phyloP scores from a whole-genome alignment of 2,888 invertebrate species.

The Campoplex nolae region DNA sequence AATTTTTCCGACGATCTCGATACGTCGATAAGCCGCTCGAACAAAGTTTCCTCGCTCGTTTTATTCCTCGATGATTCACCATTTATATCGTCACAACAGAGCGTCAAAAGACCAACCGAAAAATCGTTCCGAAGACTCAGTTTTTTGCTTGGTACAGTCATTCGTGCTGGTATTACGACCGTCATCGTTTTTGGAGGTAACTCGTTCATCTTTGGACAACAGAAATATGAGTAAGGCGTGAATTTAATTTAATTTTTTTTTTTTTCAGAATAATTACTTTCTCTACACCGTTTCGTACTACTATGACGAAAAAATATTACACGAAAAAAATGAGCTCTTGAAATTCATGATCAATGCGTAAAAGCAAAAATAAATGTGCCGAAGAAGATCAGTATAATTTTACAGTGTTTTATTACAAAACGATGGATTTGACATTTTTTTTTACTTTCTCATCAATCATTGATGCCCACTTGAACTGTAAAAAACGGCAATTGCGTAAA shows the following conservation, averaged over 20 bases:
- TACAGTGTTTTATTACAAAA: too few species aligned
- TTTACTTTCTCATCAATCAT: too few species aligned
- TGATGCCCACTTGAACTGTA: too few species aligned
- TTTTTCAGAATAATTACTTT: neutral
- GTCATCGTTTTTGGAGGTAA: slow-evolving; percentile 75
- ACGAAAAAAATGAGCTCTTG: too few species aligned
- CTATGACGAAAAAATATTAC: neutral
- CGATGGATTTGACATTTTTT: too few species aligned
- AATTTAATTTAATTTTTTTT: neutral
- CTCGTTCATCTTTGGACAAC: slow-evolving; percentile 69
- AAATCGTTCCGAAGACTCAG: slow-evolving; percentile 85
- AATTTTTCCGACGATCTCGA: slow-evolving; percentile 80
- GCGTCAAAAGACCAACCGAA: slow-evolving; percentile 85
- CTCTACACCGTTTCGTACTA: neutral
- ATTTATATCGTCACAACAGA: slow-evolving; percentile 81
- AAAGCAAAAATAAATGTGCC: too few species aligned
- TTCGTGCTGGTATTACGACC: slow-evolving; percentile 79
- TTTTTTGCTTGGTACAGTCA: slow-evolving; percentile 72
- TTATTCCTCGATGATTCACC: slow-evolving; percentile 64
- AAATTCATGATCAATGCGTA: too few species aligned
- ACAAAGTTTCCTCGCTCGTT: slow-evolving; percentile 50
- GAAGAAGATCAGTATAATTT: too few species aligned
- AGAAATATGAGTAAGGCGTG: neutral
- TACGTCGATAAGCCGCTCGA: slow-evolving; percentile 80
- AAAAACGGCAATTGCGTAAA: too few species aligned